Conservation (phyloP, 2,113 vertebrate genomes). For the Oxygymnocypris stewartii region DNA sequence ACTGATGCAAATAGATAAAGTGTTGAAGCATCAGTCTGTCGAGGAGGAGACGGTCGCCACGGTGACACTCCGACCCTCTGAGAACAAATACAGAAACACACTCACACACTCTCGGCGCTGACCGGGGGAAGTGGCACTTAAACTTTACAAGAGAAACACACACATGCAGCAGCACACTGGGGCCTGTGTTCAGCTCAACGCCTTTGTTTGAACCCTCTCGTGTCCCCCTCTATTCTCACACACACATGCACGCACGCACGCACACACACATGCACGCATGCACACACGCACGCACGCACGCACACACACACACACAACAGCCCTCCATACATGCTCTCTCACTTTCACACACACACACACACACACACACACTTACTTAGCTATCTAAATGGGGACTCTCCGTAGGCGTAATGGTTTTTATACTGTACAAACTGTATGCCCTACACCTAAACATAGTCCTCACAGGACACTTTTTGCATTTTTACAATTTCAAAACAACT, state of each 20-base stretch:
- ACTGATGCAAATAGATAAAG: neutral
- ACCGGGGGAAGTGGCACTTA: constrained; percentile 76
- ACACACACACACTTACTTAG: neutral
- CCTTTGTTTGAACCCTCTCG: constrained; percentile 84
- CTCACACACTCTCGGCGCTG: constrained; percentile 71
- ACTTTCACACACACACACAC: neutral
- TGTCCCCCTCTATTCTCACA: constrained; percentile 85
- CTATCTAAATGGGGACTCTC: too few relatives aligned
- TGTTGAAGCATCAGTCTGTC: constrained; percentile 12
- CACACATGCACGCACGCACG: constrained; percentile 75
- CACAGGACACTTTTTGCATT: too few relatives aligned
- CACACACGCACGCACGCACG: constrained; percentile 56
- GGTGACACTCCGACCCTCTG: constrained; percentile 45
- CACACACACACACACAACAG: constrained; percentile 53
- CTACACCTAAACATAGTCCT: too few relatives aligned
- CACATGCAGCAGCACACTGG: constrained; percentile 80
- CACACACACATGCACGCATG: constrained; percentile 63
- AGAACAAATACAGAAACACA: constrained; percentile 68
- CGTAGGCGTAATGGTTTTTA: too few relatives aligned
- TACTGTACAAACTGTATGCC: too few relatives aligned
- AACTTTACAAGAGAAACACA: constrained; percentile 68
- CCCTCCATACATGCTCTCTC: constrained; percentile 61
- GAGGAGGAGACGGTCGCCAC: constrained; percentile 14
- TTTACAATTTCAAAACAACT: too few relatives aligned
- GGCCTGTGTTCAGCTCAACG: constrained; percentile 84